Percentiles rank a stretch among this genome's conserved stretches.
Evolutionary conservation across 2,888 invertebrate species (phyloP).

Genomic region (Aporophyla nigra): DNA sequence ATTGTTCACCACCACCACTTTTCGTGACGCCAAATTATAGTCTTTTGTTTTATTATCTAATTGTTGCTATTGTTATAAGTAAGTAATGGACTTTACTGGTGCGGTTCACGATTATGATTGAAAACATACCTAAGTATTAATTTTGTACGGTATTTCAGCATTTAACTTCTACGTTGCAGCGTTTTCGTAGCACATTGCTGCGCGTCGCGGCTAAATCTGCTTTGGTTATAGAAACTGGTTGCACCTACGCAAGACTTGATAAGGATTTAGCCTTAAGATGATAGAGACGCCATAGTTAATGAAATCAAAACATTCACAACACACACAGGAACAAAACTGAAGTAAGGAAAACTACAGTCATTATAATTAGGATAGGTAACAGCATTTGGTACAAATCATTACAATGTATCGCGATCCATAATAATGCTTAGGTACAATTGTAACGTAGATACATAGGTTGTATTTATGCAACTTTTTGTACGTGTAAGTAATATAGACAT

Average conservation of each 20-base stretch:
- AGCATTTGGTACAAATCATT: slow-evolving; percentile 22
- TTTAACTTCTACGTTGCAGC: slow-evolving; percentile 8
- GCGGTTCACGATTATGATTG: slow-evolving; percentile 72
- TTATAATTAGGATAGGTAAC: slow-evolving; percentile 3
- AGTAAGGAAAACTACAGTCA: slow-evolving; percentile 23
- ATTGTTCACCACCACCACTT: slow-evolving; percentile 85
- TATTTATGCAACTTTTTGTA: slow-evolving; percentile 41
- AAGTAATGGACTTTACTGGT: slow-evolving; percentile 77
- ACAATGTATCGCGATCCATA: slow-evolving; percentile 19
- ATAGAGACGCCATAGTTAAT: slow-evolving; percentile 25
- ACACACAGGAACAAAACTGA: slow-evolving; percentile 2
- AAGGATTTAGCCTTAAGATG: neutral
- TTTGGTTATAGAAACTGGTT: slow-evolving; percentile 38
- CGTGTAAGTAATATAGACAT: slow-evolving; percentile 44
- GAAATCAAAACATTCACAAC: slow-evolving; percentile 25
- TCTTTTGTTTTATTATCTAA: slow-evolving; percentile 89
- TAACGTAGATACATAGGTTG: slow-evolving; percentile 15
- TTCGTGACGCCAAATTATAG: slow-evolving; percentile 88
- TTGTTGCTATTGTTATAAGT: slow-evolving; percentile 87
- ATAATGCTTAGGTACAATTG: neutral
- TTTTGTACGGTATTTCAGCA: slow-evolving; percentile 46
- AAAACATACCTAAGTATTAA: slow-evolving; percentile 62
- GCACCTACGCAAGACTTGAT: slow-evolving; percentile 6
- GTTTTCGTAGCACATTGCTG: slow-evolving; percentile 18
- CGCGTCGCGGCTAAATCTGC: neutral